Percentiles rank a stretch among this genome's conserved stretches.
Conservation (phyloP, 23 tunicate genomes). For the Clavelina lepadiformis region DNA sequence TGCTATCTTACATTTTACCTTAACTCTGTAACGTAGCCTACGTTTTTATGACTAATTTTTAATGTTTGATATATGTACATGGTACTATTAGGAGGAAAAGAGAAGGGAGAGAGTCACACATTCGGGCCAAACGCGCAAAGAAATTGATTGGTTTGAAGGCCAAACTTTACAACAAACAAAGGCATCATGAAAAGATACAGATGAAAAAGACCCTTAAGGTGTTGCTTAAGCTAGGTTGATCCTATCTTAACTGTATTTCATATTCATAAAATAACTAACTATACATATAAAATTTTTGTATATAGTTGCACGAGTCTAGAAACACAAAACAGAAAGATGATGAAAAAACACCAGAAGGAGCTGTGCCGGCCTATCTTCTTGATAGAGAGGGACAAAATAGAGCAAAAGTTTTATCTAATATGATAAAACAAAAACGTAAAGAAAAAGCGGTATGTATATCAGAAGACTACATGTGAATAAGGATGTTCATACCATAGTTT, state of each 20-base stretch:
- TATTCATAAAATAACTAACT: not conserved
- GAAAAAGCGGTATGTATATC: slow-evolving; percentile 78
- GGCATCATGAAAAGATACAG: slow-evolving; percentile 93
- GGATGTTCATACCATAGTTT: not conserved
- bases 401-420: slow-evolving; percentile 92
- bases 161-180: slow-evolving; percentile 80
- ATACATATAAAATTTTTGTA: not conserved
- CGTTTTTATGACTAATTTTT: too few relatives aligned
- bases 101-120: slow-evolving; percentile 79
- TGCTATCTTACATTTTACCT: too few relatives aligned
- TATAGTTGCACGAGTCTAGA: slow-evolving; percentile 74
- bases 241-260: not conserved
- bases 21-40: too few relatives aligned
- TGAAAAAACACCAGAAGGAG: slow-evolving; percentile 95
- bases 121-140: slow-evolving; percentile 75
- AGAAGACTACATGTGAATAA: not conserved
- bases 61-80: too few relatives aligned
- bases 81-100: slow-evolving; percentile 74
- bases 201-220: slow-evolving; percentile 91
- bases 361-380: slow-evolving; percentile 83
- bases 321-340: slow-evolving; percentile 85
- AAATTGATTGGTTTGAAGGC: slow-evolving; percentile 89
- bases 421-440: slow-evolving; percentile 95
- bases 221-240: not conserved
- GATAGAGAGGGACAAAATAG: slow-evolving; percentile 92